Percentiles rank a stretch among this genome's conserved stretches.
These are phyloP conservation scores for Dryas iulia DNA, from an alignment of 1,140 invertebrate species.

Conservation along the genomic window DNA sequence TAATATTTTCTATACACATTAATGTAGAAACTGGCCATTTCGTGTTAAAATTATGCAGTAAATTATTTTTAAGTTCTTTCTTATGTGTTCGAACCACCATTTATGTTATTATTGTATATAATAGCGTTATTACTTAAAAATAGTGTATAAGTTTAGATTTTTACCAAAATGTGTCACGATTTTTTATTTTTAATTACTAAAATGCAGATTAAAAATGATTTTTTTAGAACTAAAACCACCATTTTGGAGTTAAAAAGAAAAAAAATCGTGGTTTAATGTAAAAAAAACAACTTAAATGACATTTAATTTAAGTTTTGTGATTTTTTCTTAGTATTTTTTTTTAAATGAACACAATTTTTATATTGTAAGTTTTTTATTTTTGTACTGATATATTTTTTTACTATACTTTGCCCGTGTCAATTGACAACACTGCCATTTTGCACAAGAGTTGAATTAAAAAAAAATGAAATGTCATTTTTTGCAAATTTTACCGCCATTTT, in stretches of 20 bases:
- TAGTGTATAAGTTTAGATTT: constrained; percentile 30
- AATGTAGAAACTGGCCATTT: constrained; percentile 14
- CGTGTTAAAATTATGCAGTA: neutral
- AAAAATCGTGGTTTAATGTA: constrained; percentile 24
- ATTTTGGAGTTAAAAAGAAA: constrained; percentile 16
- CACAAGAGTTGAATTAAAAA: constrained; percentile 22
- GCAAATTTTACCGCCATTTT: neutral
- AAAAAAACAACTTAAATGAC: constrained; percentile 31
- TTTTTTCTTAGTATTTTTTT: constrained; percentile 59
- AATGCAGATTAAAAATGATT: neutral
- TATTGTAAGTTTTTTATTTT: constrained; percentile 63
- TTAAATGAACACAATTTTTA: constrained; percentile 43
- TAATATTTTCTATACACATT: neutral
- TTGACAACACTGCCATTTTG: constrained; percentile 67
- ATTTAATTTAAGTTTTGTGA: constrained; percentile 61
- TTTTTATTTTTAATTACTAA: constrained; percentile 30
- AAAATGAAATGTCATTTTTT: neutral
- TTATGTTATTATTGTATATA: constrained; percentile 67
- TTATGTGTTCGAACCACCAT: constrained; percentile 66
- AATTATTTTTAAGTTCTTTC: neutral
- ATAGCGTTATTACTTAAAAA: constrained; percentile 50
- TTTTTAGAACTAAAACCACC: neutral
- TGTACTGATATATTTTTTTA: constrained; percentile 58
- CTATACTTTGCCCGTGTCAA: constrained; percentile 29
- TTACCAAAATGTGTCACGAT: constrained; percentile 20